Conservation (phyloP, 1,140 invertebrate genomes). For the Hypsibius dujardini region DNA sequence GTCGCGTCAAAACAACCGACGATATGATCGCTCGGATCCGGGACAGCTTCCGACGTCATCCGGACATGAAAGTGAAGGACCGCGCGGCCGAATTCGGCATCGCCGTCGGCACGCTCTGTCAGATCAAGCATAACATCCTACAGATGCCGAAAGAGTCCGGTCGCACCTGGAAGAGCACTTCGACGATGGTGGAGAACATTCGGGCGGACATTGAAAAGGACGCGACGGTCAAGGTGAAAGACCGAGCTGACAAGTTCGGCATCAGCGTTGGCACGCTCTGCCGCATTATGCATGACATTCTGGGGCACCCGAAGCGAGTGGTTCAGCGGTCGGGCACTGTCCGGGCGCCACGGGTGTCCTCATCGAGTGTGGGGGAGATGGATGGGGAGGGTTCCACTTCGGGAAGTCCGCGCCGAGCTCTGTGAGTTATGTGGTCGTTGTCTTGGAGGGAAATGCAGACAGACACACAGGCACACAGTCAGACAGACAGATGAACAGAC, state of each 20-base stretch:
- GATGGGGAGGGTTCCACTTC: too few species aligned
- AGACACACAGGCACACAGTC: too few species aligned
- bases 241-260: constrained; percentile 3
- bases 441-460: neutral
- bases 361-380: too few species aligned
- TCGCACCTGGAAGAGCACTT: neutral
- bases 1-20: neutral
- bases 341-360: neutral
- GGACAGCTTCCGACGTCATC: neutral
- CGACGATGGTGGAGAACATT: neutral
- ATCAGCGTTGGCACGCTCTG: constrained; percentile 6
- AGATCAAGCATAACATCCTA: constrained; percentile 11
- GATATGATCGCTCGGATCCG: neutral
- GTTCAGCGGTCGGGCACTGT: neutral
- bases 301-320: neutral
- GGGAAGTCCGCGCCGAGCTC: too few species aligned
- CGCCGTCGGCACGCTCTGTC: constrained; percentile 11
- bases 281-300: constrained; percentile 14
- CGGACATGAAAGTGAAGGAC: neutral
- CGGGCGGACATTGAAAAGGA: neutral
- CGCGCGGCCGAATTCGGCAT: constrained; percentile 10
- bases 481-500: too few species aligned
- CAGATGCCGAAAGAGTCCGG: constrained; percentile 16
- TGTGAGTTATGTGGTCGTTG: neutral
- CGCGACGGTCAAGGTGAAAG: neutral